Evolutionary conservation across 64 coral and sea anemone genomes (phyloP), one percentile per base, ranked within the genome.

Genomic region (Montipora capricornis): DNA sequence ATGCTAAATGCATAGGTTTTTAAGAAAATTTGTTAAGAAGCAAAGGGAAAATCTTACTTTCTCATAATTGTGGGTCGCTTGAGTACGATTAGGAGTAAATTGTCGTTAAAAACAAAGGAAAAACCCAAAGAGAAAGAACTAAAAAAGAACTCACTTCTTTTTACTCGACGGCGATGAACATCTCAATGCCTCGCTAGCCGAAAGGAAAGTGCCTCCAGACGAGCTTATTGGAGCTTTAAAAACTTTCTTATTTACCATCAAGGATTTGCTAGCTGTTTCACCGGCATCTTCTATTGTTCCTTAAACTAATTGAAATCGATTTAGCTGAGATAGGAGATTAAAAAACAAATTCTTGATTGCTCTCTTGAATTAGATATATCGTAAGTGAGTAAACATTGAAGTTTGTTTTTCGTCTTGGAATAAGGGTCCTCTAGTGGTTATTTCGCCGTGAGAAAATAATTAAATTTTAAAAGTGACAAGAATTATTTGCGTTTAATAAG

Each of bases 401-500:
- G 57, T 84, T 84, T 84, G 37, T 37, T 84, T 84, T 69, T 68
- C 47, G 67, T 69, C 14, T 67, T 37, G 57, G 44, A 49, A 47
- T 68, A 69, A 67, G 68, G 45, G 8, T 6, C 29, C 19, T 44
- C 61, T 60, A 37, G 60, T n/a, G 60, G 1, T 49, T 68, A 68
- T 5, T 68, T 84, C 49, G 61, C 14, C 7, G 15, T 44, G 61
- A 68, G 7, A 45, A n/a, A 68, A 84, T 37, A 15, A 14, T 5
- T 26, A 8, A 37, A 6, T 3, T 62, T 84, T 7, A 47, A 47
- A 69, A 68, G 4, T 16, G 16, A 64, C 47, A 19, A 17, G 59
- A 47, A 19, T 19, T 84, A 47, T 84, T 84, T 84, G 81, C 61
- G n/a, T 68, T 83, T 84, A 68, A 84, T 84, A 84, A 84, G 81